These are phyloP conservation scores for Rhagonycha lutea DNA, from an alignment of 2,888 invertebrate species.

Conservation along the genomic window DNA sequence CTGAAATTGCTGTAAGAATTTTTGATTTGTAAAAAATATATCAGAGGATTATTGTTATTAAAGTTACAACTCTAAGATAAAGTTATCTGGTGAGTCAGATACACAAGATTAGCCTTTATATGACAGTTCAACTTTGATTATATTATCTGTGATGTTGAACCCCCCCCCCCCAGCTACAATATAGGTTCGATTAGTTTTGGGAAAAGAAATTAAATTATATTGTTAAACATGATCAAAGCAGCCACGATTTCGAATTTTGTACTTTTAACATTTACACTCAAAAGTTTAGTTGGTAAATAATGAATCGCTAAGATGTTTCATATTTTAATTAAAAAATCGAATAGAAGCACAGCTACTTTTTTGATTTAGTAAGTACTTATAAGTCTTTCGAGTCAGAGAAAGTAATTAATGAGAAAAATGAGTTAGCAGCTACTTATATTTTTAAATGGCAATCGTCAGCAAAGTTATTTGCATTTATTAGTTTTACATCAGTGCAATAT, in stretches of 20 bases:
- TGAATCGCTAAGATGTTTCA: neutral
- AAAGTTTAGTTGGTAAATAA: neutral
- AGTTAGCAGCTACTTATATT: neutral
- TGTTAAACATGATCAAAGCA: neutral
- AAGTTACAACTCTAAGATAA: too few species aligned
- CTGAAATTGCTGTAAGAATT: too few species aligned
- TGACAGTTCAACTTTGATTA: too few species aligned
- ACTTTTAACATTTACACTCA: neutral
- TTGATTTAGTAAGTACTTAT: neutral
- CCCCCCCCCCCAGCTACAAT: too few species aligned
- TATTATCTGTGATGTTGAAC: too few species aligned
- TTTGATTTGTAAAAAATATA: too few species aligned
- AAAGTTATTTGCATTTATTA: neutral
- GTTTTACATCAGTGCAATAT: neutral
- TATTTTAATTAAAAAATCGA: neutral
- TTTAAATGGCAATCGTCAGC: neutral
- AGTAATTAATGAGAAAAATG: neutral
- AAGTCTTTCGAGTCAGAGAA: neutral
- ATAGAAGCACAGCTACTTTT: neutral
- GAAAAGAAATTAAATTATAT: neutral
- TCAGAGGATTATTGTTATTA: too few species aligned
- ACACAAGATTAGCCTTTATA: too few species aligned
- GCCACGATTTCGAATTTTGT: neutral
- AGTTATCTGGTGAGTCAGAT: too few species aligned
- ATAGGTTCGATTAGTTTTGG: too few species aligned